Percentiles rank a stretch among this genome's conserved stretches.
Evolutionary conservation across 2,113 vertebrate genomes (phyloP).

Genomic region (Halcyon senegalensis): DNA sequence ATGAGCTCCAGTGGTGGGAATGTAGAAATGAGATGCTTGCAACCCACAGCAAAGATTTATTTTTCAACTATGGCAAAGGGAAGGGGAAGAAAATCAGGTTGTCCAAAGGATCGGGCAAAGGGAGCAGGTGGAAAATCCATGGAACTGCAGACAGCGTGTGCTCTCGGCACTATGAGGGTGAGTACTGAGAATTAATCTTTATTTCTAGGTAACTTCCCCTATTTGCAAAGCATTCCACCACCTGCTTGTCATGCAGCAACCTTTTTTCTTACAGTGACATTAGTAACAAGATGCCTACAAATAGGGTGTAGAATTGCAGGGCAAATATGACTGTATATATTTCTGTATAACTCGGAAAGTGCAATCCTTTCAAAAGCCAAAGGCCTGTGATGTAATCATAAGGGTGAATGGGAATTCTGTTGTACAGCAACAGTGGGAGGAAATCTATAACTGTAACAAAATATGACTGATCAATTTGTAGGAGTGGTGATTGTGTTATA

Average conservation of each 20-base stretch:
- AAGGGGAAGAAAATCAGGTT: slow-evolving; percentile 85
- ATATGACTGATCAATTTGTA: not conserved
- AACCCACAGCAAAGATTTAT: slow-evolving; percentile 77
- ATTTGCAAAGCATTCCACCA: not conserved
- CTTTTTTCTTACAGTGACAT: not conserved
- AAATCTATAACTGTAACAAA: not conserved
- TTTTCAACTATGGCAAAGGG: slow-evolving; percentile 86
- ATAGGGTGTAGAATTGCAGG: not conserved
- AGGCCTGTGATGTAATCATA: not conserved
- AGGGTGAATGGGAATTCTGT: not conserved
- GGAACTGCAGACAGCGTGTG: slow-evolving; percentile 81
- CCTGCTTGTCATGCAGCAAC: not conserved
- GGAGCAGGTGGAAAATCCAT: slow-evolving; percentile 87
- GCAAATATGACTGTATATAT: not conserved
- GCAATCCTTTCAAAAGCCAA: not conserved
- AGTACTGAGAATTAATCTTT: slow-evolving; percentile 1
- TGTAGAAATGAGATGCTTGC: slow-evolving; percentile 89
- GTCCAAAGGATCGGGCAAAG: slow-evolving; percentile 74
- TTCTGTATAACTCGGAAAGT: not conserved
- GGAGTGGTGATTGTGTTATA: not conserved
- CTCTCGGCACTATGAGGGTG: slow-evolving; percentile 87
- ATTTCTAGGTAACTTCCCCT: not conserved
- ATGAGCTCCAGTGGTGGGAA: slow-evolving; percentile 86
- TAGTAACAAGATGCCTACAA: not conserved
- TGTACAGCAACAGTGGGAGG: not conserved